Evolutionary conservation across 2,797 vertebrate species (phyloP), one percentile per base, ranked within the genome.

Genomic region (Chaetodon trifasciatus): DNA sequence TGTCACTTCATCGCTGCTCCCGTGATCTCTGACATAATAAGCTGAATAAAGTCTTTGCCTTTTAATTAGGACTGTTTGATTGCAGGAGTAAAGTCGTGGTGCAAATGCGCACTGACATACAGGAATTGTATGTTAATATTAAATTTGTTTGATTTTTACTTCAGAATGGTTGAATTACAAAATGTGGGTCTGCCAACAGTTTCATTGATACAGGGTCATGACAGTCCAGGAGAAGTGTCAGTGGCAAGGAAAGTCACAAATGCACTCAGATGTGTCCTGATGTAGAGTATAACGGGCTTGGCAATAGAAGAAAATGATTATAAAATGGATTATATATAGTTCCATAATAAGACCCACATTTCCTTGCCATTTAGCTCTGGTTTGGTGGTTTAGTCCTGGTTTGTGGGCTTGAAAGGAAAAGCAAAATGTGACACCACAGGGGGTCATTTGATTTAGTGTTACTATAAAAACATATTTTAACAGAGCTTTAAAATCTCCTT

Each of bases 401-500:
- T 60, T 44, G 39, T 57, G n/a, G 56, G 32, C 12, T 58, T 8
- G 12, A 69, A 17, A 64, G 39, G 28, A 44, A 66, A 39, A 78
- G 24, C 58, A 76, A 46, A 79, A 80, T 68, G 50, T 74, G 24
- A 61, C 49, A 24, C 35, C 3, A 37, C 63, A 62, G 71, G 58
- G 61, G 64, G 35, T 23, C 66, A 42, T 79, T 77, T 76, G 24
- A 79, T 74, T 74, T 66, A 42, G 24, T 46, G 63, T 67, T 57
- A 24, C 16, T 39, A 47, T 52, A 37, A 60, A 79, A 61, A 42
- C 57, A 68, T 63, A n/a, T 28, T 64, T 81, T 68, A 70, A 74
- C 53, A 9, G 46, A 39, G 58, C 72, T 81, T 87, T 68, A 75
- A 81, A 79, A 81, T 61, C 23, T 75, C 58, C 50, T 72, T 58